Conservation (phyloP, 2,888 invertebrate species). For the Iselma pallidipennis region DNA sequence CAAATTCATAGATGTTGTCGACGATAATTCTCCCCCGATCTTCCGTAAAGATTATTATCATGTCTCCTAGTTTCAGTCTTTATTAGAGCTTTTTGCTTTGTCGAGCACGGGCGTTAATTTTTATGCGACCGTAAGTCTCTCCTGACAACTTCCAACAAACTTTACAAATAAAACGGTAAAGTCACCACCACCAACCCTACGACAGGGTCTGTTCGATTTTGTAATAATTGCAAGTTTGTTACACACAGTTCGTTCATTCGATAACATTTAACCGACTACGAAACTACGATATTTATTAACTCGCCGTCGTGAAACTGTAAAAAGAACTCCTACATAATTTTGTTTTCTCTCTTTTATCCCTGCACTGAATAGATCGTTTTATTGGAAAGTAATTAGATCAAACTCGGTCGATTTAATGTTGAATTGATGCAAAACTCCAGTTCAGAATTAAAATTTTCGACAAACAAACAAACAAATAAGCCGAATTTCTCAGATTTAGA, state of each 20-base stretch:
- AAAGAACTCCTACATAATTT: neutral
- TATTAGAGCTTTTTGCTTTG: constrained; percentile 1
- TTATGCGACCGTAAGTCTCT: constrained; percentile 38
- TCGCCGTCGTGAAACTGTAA: constrained; percentile 22
- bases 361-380: neutral
- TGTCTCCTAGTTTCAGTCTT: neutral
- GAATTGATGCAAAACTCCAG: too few species aligned
- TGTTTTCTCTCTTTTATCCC: constrained; percentile 7
- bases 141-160: constrained; percentile 26
- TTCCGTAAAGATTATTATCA: neutral
- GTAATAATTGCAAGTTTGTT: constrained; percentile 30
- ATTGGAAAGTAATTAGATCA: constrained; percentile 13
- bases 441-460: constrained; percentile 19
- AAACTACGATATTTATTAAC: constrained; percentile 20
- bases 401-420: constrained; percentile 7
- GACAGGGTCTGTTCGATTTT: constrained; percentile 23
- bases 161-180: constrained; percentile 26
- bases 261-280: neutral
- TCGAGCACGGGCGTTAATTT: constrained; percentile 33
- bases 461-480: constrained; percentile 19
- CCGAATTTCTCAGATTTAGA: too few species aligned
- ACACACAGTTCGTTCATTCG: constrained; percentile 38
- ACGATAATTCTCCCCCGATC: neutral
- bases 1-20: neutral
- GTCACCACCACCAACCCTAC: neutral